Base-by-base conservation (phyloP, 53 echinoderm and acorn worm genomes). In the Patiria pectinifera region DNA sequence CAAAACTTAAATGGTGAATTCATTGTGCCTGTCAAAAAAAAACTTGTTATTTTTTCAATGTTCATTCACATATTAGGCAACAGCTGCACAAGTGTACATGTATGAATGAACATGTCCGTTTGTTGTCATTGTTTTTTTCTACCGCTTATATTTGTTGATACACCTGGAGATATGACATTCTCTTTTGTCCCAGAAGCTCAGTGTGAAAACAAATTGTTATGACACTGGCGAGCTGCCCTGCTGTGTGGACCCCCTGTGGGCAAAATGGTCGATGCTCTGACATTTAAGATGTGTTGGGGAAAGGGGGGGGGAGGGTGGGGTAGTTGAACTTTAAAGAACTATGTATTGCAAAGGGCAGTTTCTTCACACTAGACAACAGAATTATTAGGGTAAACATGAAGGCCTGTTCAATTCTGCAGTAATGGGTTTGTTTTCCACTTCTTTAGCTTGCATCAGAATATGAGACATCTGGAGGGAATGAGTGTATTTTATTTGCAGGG, bases 181-280 rank as follows among this genome's bases (percentile, higher is more conserved):
- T 43, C 35, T 87, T 87, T 78, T 76, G 87, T 87, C 78, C 87
- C 78, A 22, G 60, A 35, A 60, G 87, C 87, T 87, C 87, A 87
- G 87, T 59, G 87, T 60, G 77, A 87, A 87, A 87, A 60, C 87
- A 87, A 87, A 87, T 87, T 87, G 87, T 78, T 87, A 78, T 87
- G 87, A 87, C 87, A 87, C 87, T 87, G 47, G 78, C 53, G 21
- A 77, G 76, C 78, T 14, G 47, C 35, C 76, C 76, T 35, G 16
- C 59, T 60, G 74, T 18, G 69, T 69, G 43, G 24, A 18, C 53
- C 48, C 85, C 72, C 86, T 49, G 58, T 78, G 87, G 76, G 87
- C 78, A 43, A 26, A 76, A 59, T 48, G 12, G 46, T 82, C 19
- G 15, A 60, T 87, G 78, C 45, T 49, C 19, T 53, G 58, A 82